Conservation (phyloP, 1,140 invertebrate species). For the Colletes gigas region DNA sequence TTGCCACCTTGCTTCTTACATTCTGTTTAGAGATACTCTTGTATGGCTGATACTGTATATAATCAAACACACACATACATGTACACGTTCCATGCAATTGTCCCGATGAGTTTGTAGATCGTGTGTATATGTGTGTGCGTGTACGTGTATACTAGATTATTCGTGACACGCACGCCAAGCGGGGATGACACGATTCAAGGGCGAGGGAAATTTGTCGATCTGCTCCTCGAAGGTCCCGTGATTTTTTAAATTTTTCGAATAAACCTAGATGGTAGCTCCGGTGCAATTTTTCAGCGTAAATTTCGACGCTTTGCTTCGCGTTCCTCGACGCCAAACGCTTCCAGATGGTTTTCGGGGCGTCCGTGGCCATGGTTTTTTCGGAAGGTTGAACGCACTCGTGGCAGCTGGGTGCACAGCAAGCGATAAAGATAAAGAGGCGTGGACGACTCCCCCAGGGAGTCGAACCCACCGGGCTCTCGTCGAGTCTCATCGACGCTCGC, state of each 20-base stretch:
- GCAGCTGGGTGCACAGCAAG: background rate
- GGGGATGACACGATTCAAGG: constrained; percentile 12
- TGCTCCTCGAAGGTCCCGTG: constrained; percentile 19
- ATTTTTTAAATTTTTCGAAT: background rate
- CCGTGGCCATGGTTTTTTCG: no score
- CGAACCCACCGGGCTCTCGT: background rate
- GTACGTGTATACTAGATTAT: constrained; percentile 18
- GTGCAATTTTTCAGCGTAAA: no score
- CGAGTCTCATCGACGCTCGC: constrained; percentile 9
- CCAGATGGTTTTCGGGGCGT: no score
- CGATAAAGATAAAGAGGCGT: constrained; percentile 10
- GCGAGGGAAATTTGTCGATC: background rate
- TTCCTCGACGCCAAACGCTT: no score
- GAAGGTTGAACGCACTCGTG: background rate
- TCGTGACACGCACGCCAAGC: constrained; percentile 20
- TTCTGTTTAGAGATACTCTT: constrained; percentile 17
- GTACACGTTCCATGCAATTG: background rate
- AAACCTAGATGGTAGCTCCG: no score
- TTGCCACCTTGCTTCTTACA: constrained; percentile 23
- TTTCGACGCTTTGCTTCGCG: no score
- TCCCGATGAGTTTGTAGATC: no score
- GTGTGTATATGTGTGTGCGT: background rate
- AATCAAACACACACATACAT: background rate
- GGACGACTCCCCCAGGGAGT: background rate
- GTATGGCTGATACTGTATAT: constrained; percentile 31